Evolutionary conservation across 2,113 vertebrate genomes (phyloP).

Genomic region (Oncorhynchus kisutch): DNA sequence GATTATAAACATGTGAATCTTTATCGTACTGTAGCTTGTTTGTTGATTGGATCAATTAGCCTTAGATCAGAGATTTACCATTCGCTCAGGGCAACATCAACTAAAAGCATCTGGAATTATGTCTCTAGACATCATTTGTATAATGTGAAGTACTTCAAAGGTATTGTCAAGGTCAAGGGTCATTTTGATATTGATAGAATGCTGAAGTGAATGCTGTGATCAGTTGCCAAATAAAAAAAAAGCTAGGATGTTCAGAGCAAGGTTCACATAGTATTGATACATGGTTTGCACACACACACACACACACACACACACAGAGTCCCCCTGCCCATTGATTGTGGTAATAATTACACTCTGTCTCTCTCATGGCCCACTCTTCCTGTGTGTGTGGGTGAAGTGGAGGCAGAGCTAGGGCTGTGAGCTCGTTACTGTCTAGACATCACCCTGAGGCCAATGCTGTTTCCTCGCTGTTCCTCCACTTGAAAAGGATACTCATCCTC

Average conservation of each 20-base stretch:
- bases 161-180: background rate
- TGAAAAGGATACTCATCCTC: slow-evolving; percentile 48
- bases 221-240: background rate
- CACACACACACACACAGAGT: background rate
- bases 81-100: background rate
- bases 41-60: background rate
- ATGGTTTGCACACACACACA: no score
- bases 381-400: slow-evolving; percentile 17
- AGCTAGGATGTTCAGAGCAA: no score
- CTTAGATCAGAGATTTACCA: background rate
- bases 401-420: slow-evolving; percentile 18
- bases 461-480: slow-evolving; percentile 49
- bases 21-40: background rate
- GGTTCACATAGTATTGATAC: no score
- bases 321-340: slow-evolving; percentile 19
- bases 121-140: background rate
- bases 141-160: background rate
- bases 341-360: slow-evolving; percentile 17
- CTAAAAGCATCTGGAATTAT: background rate
- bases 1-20: background rate
- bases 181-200: slow-evolving; percentile 19
- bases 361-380: background rate
- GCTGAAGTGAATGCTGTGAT: slow-evolving; percentile 34
- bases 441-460: slow-evolving; percentile 59
- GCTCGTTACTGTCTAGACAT: slow-evolving; percentile 60